Percentiles rank a stretch among this genome's conserved stretches.
These are phyloP conservation scores for Phymatocera aterrima DNA, from an alignment of 2,888 invertebrate genomes.

Conservation along the genomic window DNA sequence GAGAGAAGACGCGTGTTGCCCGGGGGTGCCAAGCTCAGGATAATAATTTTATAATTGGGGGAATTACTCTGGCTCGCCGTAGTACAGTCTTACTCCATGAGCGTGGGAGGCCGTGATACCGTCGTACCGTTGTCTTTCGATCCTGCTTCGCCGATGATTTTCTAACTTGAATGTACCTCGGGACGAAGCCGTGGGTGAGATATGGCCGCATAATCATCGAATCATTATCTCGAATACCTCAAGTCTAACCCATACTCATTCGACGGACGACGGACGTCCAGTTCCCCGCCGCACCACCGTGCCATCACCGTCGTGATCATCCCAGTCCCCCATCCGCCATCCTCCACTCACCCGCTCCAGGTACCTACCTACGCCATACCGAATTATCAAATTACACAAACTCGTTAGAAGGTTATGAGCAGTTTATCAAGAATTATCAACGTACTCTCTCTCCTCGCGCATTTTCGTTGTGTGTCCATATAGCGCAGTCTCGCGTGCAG, in stretches of 20 bases:
- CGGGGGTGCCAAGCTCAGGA: conserved; percentile 73
- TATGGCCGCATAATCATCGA: conserved; percentile 73
- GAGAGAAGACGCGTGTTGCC: conserved; percentile 68
- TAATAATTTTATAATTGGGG: conserved; percentile 74
- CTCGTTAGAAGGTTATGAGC: conserved; percentile 70
- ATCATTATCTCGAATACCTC: conserved; percentile 67
- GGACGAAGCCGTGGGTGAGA: conserved; percentile 68
- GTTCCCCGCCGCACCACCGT: background rate
- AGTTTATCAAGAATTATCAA: conserved; percentile 65
- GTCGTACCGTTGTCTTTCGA: background rate
- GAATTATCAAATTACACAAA: conserved; percentile 71
- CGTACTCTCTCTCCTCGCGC: too few species aligned
- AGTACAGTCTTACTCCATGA: conserved; percentile 66
- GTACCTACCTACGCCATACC: conserved; percentile 57
- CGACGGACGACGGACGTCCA: background rate
- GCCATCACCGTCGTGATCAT: too few species aligned
- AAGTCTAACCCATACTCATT: conserved; percentile 37
- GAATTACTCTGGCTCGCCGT: conserved; percentile 72
- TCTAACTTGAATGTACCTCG: conserved; percentile 44
- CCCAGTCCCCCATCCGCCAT: too few species aligned
- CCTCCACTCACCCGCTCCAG: background rate
- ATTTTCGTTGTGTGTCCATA: too few species aligned
- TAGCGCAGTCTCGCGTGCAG: too few species aligned
- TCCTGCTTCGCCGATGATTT: background rate
- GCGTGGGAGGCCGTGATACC: conserved; percentile 67